Evolutionary conservation across 2,888 invertebrate genomes (phyloP).

Genomic region (Ligdia adustata): DNA sequence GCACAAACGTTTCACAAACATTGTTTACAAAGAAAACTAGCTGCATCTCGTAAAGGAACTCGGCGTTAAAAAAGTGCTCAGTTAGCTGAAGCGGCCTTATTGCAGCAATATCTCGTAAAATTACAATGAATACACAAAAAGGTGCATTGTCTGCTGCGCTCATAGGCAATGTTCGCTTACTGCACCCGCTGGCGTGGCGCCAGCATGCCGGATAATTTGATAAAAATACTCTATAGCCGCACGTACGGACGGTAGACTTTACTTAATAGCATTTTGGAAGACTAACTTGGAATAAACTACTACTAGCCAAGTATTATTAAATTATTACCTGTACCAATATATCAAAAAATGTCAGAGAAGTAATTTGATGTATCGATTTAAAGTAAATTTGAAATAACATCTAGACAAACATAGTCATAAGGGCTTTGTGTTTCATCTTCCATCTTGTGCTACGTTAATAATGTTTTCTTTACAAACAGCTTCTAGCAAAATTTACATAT

Average conservation of each 20-base stretch:
- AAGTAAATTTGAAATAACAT: too few species aligned
- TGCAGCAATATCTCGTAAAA: conserved; percentile 37
- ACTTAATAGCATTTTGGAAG: conserved; percentile 2
- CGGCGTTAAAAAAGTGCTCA: conserved; percentile 24
- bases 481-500: too few species aligned
- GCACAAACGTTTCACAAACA: too few species aligned
- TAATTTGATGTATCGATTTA: too few species aligned
- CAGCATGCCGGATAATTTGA: conserved; percentile 64
- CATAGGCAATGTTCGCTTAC: conserved; percentile 33
- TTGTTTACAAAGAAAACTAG: conserved; percentile 1
- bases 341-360: too few species aligned
- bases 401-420: too few species aligned
- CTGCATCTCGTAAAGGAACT: background rate
- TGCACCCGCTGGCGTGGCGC: conserved; percentile 32
- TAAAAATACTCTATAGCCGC: conserved; percentile 55
- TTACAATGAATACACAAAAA: conserved; percentile 41
- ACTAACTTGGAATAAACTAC: too few species aligned
- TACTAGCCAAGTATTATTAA: too few species aligned
- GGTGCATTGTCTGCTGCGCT: conserved; percentile 32
- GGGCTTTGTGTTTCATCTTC: too few species aligned
- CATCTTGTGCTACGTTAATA: too few species aligned
- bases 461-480: too few species aligned
- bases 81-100: conserved; percentile 36
- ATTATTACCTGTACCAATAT: too few species aligned
- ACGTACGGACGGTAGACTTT: conserved; percentile 18